A percentile compares a stretch with the other conserved stretches of the same genome.
phyloP scores from a whole-genome alignment of 2,797 vertebrate species.

The Anguilla obscura region DNA sequence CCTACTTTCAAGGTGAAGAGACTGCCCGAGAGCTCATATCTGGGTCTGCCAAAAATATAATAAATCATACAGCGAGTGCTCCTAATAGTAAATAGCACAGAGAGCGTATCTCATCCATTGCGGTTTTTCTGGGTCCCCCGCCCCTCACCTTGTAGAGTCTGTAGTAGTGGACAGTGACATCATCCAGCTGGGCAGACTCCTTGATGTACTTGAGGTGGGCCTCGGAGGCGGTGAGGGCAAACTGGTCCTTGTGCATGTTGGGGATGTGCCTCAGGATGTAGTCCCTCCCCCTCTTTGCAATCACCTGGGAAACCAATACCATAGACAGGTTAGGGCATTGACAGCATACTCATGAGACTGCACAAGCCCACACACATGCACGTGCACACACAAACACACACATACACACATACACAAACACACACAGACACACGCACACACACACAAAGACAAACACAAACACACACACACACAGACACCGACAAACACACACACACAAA shows the following conservation, averaged over 20 bases:
- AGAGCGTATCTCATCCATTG: neutral
- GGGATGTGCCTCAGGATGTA: slow-evolving; percentile 98
- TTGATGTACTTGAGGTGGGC: slow-evolving; percentile 97
- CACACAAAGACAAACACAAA: neutral
- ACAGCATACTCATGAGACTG: too few relatives aligned
- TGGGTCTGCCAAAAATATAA: slow-evolving; percentile 10
- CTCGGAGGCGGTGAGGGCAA: slow-evolving; percentile 90
- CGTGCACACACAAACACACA: slow-evolving; percentile 4
- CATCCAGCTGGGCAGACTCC: slow-evolving; percentile 90
- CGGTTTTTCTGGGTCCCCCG: neutral
- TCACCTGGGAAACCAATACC: slow-evolving; percentile 74
- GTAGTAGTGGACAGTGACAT: slow-evolving; percentile 96
- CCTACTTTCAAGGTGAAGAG: neutral
- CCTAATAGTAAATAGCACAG: neutral
- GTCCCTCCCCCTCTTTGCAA: slow-evolving; percentile 89
- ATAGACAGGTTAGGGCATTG: neutral
- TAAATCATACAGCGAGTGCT: neutral
- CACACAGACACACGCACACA: neutral
- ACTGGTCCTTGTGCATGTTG: slow-evolving; percentile 98
- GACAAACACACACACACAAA: too few relatives aligned
- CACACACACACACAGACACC: too few relatives aligned
- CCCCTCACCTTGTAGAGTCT: slow-evolving; percentile 87
- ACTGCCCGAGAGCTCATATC: neutral
- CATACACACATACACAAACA: neutral
- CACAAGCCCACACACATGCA: neutral